Base-by-base conservation (phyloP, 2,888 invertebrate species). In the Nephrotoma guestfalica region DNA sequence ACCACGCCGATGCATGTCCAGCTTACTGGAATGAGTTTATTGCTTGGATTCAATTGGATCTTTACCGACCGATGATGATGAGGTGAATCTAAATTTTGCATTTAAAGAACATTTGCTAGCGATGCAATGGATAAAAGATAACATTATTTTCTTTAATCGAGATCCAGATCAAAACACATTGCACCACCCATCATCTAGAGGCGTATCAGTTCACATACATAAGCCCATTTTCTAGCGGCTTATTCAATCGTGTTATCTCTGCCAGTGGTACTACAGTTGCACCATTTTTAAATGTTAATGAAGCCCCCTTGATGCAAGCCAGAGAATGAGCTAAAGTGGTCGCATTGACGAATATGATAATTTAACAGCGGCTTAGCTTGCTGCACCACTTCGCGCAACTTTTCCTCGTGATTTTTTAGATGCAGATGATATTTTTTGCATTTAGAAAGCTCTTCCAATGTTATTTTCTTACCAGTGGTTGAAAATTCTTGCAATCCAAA, bases 181-280 rank as follows among this genome's bases (percentile, higher is more conserved):
- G 86, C 91, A 91, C 87, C 11, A 13, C 2, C 57, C 5, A 2
- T 6, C 9, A 6, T 90, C 90, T 11, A 91, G 91, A 9, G 89
- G 89, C 1, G 90, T 89, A 5, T 89, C 90, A 86, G 89, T 89
- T 3, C 91, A 91, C 87, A 89, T 89, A 84, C 90, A 91, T 86
- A 88, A 91, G 83, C 42, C 90, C 13, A 90, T 90, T 88, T 9
- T 89, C 90, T 6, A 88, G 88, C 89, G 89, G 88, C 84, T 89
- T 93, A 3, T 93, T 93, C 87, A 91, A 92, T 83, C 89, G 90
- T 40, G 91, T 90, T 0, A 91, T 92, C 57, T 88, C 89, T 40
- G 89, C 90, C 87, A 91, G 91, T 87, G 91, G 91, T 5, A 88
- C 89, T 13, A 90, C 90, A 9, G 88, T 91, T 41, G 89, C 89